Evolutionary conservation across 2,797 vertebrate genomes (phyloP).

Genomic region (Alectoris magna): DNA sequence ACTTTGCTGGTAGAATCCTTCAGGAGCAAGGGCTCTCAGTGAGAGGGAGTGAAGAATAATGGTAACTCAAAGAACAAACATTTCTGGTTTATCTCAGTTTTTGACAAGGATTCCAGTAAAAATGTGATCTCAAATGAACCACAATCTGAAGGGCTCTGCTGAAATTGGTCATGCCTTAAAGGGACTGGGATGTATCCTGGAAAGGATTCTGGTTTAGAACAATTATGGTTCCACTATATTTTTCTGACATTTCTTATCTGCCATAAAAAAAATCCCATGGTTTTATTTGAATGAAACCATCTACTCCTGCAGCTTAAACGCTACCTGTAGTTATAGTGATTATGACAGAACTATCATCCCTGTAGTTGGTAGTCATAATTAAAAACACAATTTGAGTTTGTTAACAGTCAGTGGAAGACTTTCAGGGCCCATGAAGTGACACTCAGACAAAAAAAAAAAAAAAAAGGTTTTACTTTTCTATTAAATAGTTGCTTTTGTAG

Average conservation of each 20-base stretch:
- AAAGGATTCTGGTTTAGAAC: constrained; percentile 47
- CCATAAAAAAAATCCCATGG: background rate
- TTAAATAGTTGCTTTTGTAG: background rate
- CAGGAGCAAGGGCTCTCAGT: background rate
- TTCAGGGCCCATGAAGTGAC: background rate
- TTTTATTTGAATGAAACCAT: constrained; percentile 28
- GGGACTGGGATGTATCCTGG: background rate
- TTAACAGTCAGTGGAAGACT: background rate
- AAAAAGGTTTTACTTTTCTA: background rate
- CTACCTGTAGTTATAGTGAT: background rate
- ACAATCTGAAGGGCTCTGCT: constrained; percentile 51
- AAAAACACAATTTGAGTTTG: background rate
- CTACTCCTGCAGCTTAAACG: background rate
- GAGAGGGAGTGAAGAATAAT: constrained; percentile 23
- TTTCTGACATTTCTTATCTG: constrained; percentile 10
- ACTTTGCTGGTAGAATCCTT: constrained; percentile 11
- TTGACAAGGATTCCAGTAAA: constrained; percentile 33
- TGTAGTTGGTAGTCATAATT: background rate
- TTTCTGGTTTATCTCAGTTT: background rate
- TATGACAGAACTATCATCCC: background rate
- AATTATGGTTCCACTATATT: constrained; percentile 19
- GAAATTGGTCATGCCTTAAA: constrained; percentile 26
- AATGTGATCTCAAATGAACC: constrained; percentile 19
- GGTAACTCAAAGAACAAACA: background rate
- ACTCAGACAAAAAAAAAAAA: background rate